Base-by-base conservation (phyloP, 64 coral and sea anemone species). In the Stichodactyla helianthus region DNA sequence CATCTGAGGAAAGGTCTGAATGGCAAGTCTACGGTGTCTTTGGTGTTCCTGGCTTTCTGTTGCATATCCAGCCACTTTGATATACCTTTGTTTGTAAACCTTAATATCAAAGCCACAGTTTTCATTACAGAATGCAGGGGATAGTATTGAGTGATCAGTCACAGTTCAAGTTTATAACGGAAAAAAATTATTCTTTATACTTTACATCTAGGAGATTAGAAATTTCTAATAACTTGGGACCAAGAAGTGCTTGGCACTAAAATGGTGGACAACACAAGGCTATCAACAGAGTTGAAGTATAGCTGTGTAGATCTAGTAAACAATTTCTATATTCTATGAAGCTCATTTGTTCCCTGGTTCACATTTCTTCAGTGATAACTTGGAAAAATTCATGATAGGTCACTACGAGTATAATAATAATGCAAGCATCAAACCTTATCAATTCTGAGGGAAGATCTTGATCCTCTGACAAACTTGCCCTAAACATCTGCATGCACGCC, bases 1-100 rank as follows among this genome's bases (percentile, higher is more conserved):
- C 95, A 97, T n/a, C 77, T 86, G 4, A 97, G 83, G 52, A 97
- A 97, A 51, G 92, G 95, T 17, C 95, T 88, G 55, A 97, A 97
- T 15, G 84, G 89, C 26, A 97, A 56, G 44, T 97, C 89, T 77
- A 93, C 83, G 79, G 77, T 86, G 77, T 88, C 95, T 67, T 93
- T 93, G 20, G 16, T 76, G 6, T 83, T 50, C 17, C 89, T 54
- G 1, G 52, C 61, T 83, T 91, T 51, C 55, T 93, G 88, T 35
- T 97, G 95, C 58, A 93, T 51, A 14, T 12, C n/a, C 5, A 88
- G 83, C 92, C 92, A 97, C 51, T 88, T 84, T 12, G 85, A 62
- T 77, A 97, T 86, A n/a, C 78, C 87, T 65, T 79, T 59, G 77
- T 74, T 97, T 77, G 88, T 86, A 86, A 87, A 86, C 6, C 95